phyloP scores from a whole-genome alignment of 2,797 vertebrate genomes.

The Enteromius fasciolatus region DNA sequence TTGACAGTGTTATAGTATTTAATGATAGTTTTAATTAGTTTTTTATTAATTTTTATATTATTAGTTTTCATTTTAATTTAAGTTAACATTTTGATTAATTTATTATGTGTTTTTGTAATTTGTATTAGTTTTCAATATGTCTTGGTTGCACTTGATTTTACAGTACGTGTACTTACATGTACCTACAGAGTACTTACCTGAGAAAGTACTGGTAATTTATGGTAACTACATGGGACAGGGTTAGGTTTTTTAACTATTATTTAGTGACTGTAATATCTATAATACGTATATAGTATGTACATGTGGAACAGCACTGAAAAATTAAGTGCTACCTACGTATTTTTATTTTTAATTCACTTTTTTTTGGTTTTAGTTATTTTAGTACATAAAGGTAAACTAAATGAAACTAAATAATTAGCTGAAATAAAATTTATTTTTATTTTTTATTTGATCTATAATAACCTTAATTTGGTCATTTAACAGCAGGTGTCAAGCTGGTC shows the following conservation, averaged over 20 bases:
- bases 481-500: background rate
- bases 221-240: no score
- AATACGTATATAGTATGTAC: no score
- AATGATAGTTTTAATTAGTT: background rate
- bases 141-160: no score
- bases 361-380: background rate
- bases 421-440: background rate
- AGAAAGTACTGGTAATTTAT: no score
- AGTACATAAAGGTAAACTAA: background rate
- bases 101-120: background rate
- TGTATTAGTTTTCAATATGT: background rate
- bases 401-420: background rate
- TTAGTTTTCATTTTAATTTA: background rate
- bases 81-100: background rate
- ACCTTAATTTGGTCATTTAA: background rate
- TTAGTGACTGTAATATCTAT: no score
- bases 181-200: no score
- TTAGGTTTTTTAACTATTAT: no score
- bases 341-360: background rate
- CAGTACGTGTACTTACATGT: no score
- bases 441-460: background rate
- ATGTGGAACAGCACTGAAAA: no score
- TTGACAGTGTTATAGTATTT: background rate
- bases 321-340: background rate
- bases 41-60: background rate